Percentiles rank a stretch among this genome's conserved stretches.
Evolutionary conservation across 2,888 invertebrate genomes (phyloP).

Genomic region (Phortica magna): DNA sequence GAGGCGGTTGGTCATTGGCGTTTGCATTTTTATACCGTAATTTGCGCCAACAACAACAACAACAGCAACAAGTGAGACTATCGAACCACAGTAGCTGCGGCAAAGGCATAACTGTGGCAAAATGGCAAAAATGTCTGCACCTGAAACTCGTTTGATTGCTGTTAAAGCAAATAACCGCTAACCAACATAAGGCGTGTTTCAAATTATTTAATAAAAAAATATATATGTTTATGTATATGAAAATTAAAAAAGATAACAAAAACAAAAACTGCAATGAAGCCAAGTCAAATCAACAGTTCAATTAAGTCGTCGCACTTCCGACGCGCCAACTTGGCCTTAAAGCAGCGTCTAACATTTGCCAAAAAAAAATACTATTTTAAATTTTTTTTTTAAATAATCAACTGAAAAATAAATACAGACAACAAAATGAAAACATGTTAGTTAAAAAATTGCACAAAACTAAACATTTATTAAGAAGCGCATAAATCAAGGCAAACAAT

Average conservation of each 20-base stretch:
- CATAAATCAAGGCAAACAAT: not conserved
- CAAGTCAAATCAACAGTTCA: slow-evolving; percentile 5
- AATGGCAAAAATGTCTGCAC: not conserved
- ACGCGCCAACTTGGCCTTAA: not conserved
- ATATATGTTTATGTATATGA: no score
- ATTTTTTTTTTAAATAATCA: no score
- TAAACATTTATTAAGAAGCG: not conserved
- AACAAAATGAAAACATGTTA: not conserved
- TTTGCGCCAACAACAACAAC: slow-evolving; percentile 56
- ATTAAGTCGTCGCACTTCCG: slow-evolving; percentile 9
- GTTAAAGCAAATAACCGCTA: slow-evolving; percentile 31
- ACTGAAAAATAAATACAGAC: no score
- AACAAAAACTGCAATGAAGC: not conserved
- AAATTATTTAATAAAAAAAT: not conserved
- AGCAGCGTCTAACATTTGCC: not conserved
- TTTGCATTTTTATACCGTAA: slow-evolving; percentile 60
- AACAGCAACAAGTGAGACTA: not conserved
- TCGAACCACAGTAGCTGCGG: not conserved
- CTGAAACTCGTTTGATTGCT: not conserved
- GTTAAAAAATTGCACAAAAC: no score
- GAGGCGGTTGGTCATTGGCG: slow-evolving; percentile 28
- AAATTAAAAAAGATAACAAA: no score
- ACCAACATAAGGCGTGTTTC: slow-evolving; percentile 17
- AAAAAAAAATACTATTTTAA: no score
- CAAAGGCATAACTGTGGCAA: not conserved